Evolutionary conservation across 2,888 invertebrate species (phyloP), one percentile per base, ranked within the genome.

Genomic region (Acrobasis repandana): DNA sequence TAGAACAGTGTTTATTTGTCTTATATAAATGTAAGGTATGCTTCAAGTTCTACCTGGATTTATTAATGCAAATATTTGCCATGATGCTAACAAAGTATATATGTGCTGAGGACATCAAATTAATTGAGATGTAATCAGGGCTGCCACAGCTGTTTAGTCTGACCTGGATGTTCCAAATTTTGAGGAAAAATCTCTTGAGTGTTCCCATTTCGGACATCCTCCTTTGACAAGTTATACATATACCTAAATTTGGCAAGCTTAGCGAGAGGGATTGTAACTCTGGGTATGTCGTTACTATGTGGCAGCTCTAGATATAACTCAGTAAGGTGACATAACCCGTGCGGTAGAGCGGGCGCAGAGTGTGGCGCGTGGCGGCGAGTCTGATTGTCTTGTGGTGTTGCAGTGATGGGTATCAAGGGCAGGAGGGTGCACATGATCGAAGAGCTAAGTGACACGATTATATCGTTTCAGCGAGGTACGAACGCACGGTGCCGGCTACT

Each of bases 401-500:
- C 94, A 98, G 98, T 98, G 94, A 98, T 98, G 98, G 98, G 98
- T 94, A 98, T 98, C 95, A 98, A 98, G 94, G 98, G 98, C 89
- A 95, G 98, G 85, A 95, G 98, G 90, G 98, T 98, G 92, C 98
- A 98, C 94, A 97, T 98, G 96, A 98, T 98, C 92, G 98, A 98
- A 94, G 98, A 98, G 94, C 95, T 98, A 93, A 98, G 98, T 93
- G 98, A 98, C 94, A 98, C 98, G 87, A 97, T 98, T 92, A 98
- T 98, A 94, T 98, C 98, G 90, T 98, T 98, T 95, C 98, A 98
- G 95, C 96, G 98, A 98, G 98, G 98, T 98, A 97, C 95, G 94
- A 88, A 82, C 73, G 85, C 88, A 85, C 85, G 81, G 80, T 74
- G 79, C 74, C 76, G 79, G 73, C 70, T 71, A 71, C 69, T 73